Base-by-base conservation (phyloP, 2,888 invertebrate genomes). In the Agelastica alni region DNA sequence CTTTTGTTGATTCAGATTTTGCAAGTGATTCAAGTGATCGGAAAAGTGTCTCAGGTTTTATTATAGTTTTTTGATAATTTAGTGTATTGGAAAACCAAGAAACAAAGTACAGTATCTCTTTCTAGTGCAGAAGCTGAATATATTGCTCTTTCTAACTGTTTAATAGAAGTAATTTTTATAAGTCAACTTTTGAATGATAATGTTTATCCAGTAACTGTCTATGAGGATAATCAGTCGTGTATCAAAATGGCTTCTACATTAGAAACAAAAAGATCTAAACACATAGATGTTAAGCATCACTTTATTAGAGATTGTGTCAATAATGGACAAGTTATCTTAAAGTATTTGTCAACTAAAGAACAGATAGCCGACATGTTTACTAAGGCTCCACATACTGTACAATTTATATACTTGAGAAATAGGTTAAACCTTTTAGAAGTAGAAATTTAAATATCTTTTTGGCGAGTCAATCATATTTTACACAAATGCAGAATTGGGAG, bases 81-180 rank as follows among this genome's bases (percentile, higher is more conserved):
- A 30, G 47, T 64, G n/a, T 49, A 26, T 34, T 58, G 59, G 62
- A 59, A 59, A 47, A 51, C 53, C 18, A 58, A 45, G 17, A 63
- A 63, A 42, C 63, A 63, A 46, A 32, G 6, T 7, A 56, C 47
- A 9, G 60, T 62, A 7, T 36, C 60, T 36, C 16, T 61, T 4
- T 56, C 56, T 12, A 62, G 60, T 47, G 43, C 56, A 13, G 60
- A 64, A 56, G 49, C 61, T 2, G 59, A 63, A 46, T 64, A 63
- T 48, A 18, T 62, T 16, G 56, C 22, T 22, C 22, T 22, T 22
- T 22, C 7, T 5, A 22, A 22, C 22, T 22, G 22, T 7, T 22
- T 22, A 22, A 22, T 7, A 22, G 22, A 22, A 22, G 22, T 22
- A 22, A 22, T 22, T 22, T 22, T 22, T 22, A 22, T 22, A 22